phyloP scores from a whole-genome alignment of 2,113 vertebrate genomes.

The Pipra filicauda region DNA sequence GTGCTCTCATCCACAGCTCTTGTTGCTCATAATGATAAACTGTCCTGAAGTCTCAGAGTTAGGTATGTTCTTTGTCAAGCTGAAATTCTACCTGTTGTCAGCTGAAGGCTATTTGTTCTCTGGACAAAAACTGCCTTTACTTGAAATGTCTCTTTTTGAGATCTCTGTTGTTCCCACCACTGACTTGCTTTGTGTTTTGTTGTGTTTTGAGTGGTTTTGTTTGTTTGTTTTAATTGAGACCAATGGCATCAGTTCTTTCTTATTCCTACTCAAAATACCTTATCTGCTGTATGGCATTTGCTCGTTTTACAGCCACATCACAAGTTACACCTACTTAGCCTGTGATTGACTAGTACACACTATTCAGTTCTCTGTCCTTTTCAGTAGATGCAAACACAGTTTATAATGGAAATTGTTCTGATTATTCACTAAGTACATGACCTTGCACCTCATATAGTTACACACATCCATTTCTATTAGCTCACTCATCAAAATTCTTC shows the following conservation, averaged over 20 bases:
- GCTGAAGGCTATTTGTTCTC: not conserved
- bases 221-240: not conserved
- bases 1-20: not conserved
- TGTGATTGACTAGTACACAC: not conserved
- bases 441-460: not conserved
- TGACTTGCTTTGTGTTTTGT: not conserved
- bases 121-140: not conserved
- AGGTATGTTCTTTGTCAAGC: not conserved
- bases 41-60: not conserved
- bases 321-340: not conserved
- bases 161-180: not conserved
- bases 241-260: not conserved
- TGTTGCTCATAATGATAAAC: not conserved
- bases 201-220: not conserved
- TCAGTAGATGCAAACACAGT: not conserved
- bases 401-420: not conserved
- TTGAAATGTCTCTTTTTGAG: not conserved
- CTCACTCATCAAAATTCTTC: conserved; percentile 2
- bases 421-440: not conserved
- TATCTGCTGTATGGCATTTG: not conserved
- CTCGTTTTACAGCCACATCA: not conserved
- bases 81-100: not conserved
- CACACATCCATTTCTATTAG: not conserved
- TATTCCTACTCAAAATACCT: not conserved
- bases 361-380: not conserved